Evolutionary conservation across 2,797 vertebrate species (phyloP), one percentile per base, ranked within the genome.

Genomic region (Pantherophis vulpinus): DNA sequence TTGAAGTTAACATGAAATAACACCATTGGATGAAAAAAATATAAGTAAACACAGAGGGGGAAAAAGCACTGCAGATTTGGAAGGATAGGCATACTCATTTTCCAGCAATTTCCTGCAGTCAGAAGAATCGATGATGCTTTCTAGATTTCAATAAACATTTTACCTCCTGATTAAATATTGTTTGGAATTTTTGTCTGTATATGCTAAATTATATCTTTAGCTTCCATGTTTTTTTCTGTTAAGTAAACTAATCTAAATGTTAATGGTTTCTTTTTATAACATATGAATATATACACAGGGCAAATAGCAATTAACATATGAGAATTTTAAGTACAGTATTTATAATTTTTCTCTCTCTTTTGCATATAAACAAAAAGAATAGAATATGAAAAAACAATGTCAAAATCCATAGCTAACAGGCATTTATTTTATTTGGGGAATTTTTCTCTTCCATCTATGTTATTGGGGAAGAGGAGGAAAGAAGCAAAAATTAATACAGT

Each of bases 391-490:
- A 25, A 83, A 83, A 23, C 9, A 79, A 25, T 4, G 10, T 47
- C 4, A 47, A 42, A 83, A 83, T 25, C 20, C 37, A 25, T 83
- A 25, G 23, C 74, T 83, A 37, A 47, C 10, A 83, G 10, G 74
- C 37, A 25, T 25, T 83, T 83, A 25, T 83, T 83, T 83, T 47
- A 83, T 47, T 83, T 11, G 20, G 9, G 37, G 74, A 47, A 47
- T 47, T 79, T 79, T 42, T 42, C 37, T 42, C 37, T 42, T 83
- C 20, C 20, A 5, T 25, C 74, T 47, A 83, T 2, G 1, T 83
- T 83, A 83, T 83, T 20, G 32, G 70, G 10, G 32, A 37, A 42
- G 18, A 25, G n/a, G n/a, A 16, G 0, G 0, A 2, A 9, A 70
- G 20, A 25, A 83, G 20, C 74, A 83, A 47, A 83, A 47, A 47